These are phyloP conservation scores for Leptinotarsa rubiginosa DNA, from an alignment of 2,888 invertebrate genomes.

Conservation along the genomic window DNA sequence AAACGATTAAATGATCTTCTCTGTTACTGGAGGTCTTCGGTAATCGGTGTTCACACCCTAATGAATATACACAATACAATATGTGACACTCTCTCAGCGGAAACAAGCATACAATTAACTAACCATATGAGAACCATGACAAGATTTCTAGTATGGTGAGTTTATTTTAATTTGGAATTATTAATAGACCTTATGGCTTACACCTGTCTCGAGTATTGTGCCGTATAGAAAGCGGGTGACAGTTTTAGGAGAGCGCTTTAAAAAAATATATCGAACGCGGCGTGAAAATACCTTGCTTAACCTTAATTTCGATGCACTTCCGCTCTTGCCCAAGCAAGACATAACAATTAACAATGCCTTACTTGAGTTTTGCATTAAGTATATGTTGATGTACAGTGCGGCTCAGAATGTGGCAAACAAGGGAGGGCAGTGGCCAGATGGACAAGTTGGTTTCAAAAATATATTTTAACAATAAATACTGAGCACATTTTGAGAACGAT, in stretches of 20 bases:
- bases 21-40: neutral
- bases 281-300: slow-evolving; percentile 22
- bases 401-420: neutral
- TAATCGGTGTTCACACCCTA: neutral
- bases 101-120: neutral
- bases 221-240: slow-evolving; percentile 1
- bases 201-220: slow-evolving; percentile 13
- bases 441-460: neutral
- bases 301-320: slow-evolving; percentile 33
- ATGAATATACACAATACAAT: slow-evolving; percentile 13
- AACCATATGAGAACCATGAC: slow-evolving; percentile 44
- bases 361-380: slow-evolving; percentile 28
- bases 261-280: neutral
- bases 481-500: too few relatives aligned
- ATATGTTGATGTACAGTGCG: slow-evolving; percentile 17
- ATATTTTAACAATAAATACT: too few relatives aligned
- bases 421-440: neutral
- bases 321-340: slow-evolving; percentile 37
- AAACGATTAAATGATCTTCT: slow-evolving; percentile 2
- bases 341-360: slow-evolving; percentile 35
- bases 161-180: slow-evolving; percentile 46
- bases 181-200: slow-evolving; percentile 38
- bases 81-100: slow-evolving; percentile 2
- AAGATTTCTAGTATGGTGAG: slow-evolving; percentile 48
- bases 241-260: slow-evolving; percentile 7